Percentiles rank a stretch among this genome's conserved stretches.
phyloP scores from a whole-genome alignment of 2,797 vertebrate species.

The Semotilus atromaculatus region DNA sequence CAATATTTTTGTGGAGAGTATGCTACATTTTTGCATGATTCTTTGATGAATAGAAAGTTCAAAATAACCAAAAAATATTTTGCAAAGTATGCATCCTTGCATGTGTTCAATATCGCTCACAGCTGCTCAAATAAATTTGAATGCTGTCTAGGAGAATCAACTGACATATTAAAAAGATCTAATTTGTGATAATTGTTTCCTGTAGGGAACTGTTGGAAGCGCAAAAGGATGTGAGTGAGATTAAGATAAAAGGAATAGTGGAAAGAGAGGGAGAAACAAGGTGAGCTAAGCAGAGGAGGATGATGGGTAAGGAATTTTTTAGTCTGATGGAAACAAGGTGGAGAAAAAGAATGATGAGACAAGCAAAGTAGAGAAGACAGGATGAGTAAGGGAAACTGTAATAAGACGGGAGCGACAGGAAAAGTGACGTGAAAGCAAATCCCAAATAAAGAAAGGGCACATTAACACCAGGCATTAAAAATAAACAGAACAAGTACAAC shows the following conservation, averaged over 20 bases:
- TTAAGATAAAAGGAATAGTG: neutral
- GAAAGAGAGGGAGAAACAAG: neutral
- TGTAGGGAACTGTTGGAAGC: neutral
- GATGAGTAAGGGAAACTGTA: slow-evolving; percentile 18
- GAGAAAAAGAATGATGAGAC: slow-evolving; percentile 23
- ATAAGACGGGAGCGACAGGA: neutral
- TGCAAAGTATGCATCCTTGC: neutral
- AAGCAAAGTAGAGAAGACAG: slow-evolving; percentile 10
- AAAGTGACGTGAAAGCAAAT: neutral
- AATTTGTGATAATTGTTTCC: slow-evolving; percentile 19
- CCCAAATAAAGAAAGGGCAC: neutral
- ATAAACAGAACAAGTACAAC: slow-evolving; percentile 1
- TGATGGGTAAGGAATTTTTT: slow-evolving; percentile 4
- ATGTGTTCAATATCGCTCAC: neutral
- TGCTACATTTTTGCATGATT: neutral
- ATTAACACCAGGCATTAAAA: neutral
- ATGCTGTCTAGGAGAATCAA: neutral
- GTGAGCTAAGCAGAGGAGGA: slow-evolving; percentile 11
- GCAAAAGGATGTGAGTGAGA: neutral
- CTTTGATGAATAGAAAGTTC: neutral
- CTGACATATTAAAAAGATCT: slow-evolving; percentile 6
- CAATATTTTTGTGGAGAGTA: neutral
- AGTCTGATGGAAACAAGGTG: slow-evolving; percentile 6
- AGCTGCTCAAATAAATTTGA: neutral
- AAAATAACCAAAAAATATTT: neutral